Evolutionary conservation across 2,113 vertebrate species (phyloP).

Genomic region (Anthoscopus minutus): DNA sequence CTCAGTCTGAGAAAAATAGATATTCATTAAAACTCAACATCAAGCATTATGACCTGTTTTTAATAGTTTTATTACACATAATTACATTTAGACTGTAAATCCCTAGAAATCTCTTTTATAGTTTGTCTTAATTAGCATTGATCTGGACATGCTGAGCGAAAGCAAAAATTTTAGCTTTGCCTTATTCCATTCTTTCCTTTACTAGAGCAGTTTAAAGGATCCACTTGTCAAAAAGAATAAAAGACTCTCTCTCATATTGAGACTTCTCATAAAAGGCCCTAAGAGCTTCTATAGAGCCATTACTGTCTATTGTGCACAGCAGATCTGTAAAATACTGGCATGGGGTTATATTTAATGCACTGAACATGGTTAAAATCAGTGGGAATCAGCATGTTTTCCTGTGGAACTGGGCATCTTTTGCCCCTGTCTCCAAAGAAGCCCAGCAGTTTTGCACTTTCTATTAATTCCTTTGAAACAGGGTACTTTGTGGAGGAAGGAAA

Average conservation of each 20-base stretch:
- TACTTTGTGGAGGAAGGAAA: not conserved
- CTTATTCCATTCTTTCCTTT: slow-evolving; percentile 12
- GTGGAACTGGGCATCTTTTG: not conserved
- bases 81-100: slow-evolving; percentile 18
- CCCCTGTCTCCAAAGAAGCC: not conserved
- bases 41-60: not conserved
- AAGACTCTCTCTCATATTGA: slow-evolving; percentile 14
- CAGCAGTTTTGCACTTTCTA: not conserved
- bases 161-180: slow-evolving; percentile 19
- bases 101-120: not conserved
- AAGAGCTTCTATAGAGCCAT: not conserved
- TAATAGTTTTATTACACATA: not conserved
- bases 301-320: slow-evolving; percentile 19
- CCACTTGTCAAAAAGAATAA: slow-evolving; percentile 49
- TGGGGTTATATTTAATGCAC: not conserved
- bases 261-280: slow-evolving; percentile 40
- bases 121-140: slow-evolving; percentile 26
- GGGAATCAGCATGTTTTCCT: slow-evolving; percentile 34
- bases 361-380: not conserved
- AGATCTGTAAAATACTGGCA: slow-evolving; percentile 2
- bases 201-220: slow-evolving; percentile 32
- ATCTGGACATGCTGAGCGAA: slow-evolving; percentile 7
- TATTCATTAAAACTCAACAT: not conserved
- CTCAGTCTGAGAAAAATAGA: not conserved
- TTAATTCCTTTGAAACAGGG: not conserved